Conservation (phyloP, 2,888 invertebrate species). For the Hipparchia semele region DNA sequence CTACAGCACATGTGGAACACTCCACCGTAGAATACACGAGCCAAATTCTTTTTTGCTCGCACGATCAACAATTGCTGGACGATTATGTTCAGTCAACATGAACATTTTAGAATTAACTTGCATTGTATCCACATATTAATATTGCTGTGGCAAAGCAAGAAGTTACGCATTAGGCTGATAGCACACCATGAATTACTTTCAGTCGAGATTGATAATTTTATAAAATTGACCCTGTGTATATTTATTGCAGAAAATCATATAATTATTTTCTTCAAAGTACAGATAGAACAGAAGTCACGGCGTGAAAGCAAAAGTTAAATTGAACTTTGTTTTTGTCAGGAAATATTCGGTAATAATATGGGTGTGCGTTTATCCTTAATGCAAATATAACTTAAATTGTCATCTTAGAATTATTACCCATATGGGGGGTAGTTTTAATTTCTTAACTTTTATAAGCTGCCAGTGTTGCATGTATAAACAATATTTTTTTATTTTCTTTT, state of each 20-base stretch:
- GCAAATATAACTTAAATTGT: background rate
- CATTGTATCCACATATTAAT: background rate
- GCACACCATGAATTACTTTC: background rate
- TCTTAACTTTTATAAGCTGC: conserved; percentile 44
- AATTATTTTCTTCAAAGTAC: too few relatives aligned
- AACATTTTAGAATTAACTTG: conserved; percentile 29
- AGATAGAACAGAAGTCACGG: too few relatives aligned
- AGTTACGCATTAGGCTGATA: background rate
- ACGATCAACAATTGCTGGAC: conserved; percentile 56
- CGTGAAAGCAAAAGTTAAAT: too few relatives aligned
- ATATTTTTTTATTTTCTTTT: conserved; percentile 44
- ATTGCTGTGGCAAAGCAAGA: conserved; percentile 12
- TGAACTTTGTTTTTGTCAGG: background rate
- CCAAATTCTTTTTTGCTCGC: conserved; percentile 40
- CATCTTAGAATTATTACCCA: background rate
- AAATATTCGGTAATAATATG: background rate
- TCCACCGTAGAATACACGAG: too few relatives aligned
- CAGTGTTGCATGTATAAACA: conserved; percentile 54
- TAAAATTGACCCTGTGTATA: background rate
- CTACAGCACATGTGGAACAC: too few relatives aligned
- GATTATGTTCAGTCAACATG: conserved; percentile 50
- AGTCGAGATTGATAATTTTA: background rate
- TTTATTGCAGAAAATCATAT: too few relatives aligned
- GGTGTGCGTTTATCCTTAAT: conserved; percentile 7
- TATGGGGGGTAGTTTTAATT: conserved; percentile 14